Base-by-base conservation (phyloP, 2,113 vertebrate genomes). In the Entomyzon cyanotis region DNA sequence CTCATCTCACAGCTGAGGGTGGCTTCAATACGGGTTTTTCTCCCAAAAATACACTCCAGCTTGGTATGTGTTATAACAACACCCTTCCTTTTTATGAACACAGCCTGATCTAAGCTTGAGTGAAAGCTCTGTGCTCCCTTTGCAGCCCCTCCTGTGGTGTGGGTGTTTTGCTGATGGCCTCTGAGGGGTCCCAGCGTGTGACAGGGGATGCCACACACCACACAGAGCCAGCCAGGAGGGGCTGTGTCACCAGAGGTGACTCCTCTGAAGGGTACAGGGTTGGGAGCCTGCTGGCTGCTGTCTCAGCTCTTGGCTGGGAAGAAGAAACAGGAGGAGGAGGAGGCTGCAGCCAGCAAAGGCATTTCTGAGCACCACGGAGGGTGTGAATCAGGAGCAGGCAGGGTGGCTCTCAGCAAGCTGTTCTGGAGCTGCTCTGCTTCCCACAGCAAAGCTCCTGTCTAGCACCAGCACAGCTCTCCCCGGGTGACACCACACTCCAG, bases 141-240 rank as follows among this genome's bases (percentile, higher is more conserved):
- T 25, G n/a, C 7, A 5, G 41, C 37, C 0, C 0, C 21, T 46
- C 60, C 42, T 6, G 55, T 11, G 58, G 42, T 0, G 30, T 39
- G 31, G 87, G 77, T 0, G 0, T 22, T 62, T 31, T 78, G 82
- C 62, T 75, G 39, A 46, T 31, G 82, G 21, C 56, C 73, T 35
- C 73, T 63, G 4, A 24, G 6, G 2, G 53, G 23, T 63, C 5
- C 1, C 44, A 6, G 18, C 0, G 0, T 5, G 50, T 5, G 35
- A 2, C 10, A 22, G 30, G 33, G 23, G 18, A 60, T 35, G 59
- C 25, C 37, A 42, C 55, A 1, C 35, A 2, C 2, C 59, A 14
- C 10, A 15, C 24, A 64, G 60, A 25, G 27, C 0, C 2, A 25
- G 63, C 3, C 2, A 25, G 56, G 41, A 44, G 5, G 17, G 56